Base-by-base conservation (phyloP, 1,140 invertebrate genomes). In the Drosophila ohnishii region DNA sequence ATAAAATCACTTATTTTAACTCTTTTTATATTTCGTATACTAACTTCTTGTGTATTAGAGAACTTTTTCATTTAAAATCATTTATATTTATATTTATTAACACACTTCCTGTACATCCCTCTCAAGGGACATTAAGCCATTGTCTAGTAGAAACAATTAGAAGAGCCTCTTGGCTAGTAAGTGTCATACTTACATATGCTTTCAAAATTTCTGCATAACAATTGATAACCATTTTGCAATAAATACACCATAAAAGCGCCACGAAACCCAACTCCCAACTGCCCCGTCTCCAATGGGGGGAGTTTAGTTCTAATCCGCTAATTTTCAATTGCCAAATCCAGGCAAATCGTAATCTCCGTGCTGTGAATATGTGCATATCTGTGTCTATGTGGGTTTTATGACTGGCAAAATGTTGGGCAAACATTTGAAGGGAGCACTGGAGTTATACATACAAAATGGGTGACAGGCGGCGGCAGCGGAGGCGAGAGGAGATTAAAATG, bases 301-400 rank as follows among this genome's bases (percentile, higher is more conserved):
- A 14, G 9, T 3, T 13, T 63, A 16, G 34, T 44, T 53, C 42
- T 70, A 71, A 70, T 71, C 67, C 67, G 67, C 65, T 71, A 71
- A 71, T 71, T 71, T 71, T 71, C 67, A 71, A 70, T 76, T 75
- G 56, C 48, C 50, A 71, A 71, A 71, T 70, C 65, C 67, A 25
- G 48, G 65, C 65, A 25, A 71, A 59, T 66, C 45, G 63, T 66
- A 67, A 67, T 58, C 67, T 58, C 32, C 51, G 30, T 58, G 65
- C 42, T 57, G 53, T 56, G 61, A 42, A 65, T 64, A 67, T 64
- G 45, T 51, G 40, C 13, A 37, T 47, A 35, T 40, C 32, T 67
- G 48, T 58, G 50, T 55, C 35, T 14, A 9, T 40, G 62, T 16
- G 67, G 67, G 34, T 58, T 70, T 47, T 71, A 51, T 66, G 61